Evolutionary conservation across 2,113 vertebrate species (phyloP).

Genomic region (Proteles cristata): DNA sequence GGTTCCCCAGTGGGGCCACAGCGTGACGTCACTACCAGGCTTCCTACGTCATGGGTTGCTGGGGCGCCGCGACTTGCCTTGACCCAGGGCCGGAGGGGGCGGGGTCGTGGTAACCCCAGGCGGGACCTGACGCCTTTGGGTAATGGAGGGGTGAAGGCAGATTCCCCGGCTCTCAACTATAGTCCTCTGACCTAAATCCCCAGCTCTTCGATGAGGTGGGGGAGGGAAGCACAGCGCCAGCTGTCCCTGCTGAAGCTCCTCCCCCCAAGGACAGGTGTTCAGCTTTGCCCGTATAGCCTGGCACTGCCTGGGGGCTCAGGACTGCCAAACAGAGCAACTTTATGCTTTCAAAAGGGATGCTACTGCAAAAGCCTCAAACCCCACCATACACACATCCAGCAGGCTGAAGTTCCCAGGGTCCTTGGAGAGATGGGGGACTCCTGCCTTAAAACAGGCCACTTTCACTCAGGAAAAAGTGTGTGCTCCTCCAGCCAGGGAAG

Average conservation of each 20-base stretch:
- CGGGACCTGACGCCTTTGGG: background rate
- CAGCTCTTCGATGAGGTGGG: background rate
- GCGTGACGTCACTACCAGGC: slow-evolving; percentile 59
- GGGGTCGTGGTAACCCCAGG: background rate
- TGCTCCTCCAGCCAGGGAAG: background rate
- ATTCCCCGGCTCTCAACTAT: background rate
- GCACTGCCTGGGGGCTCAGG: background rate
- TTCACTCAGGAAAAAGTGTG: background rate
- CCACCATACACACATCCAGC: background rate
- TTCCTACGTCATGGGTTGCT: slow-evolving; percentile 53
- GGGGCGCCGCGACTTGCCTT: background rate
- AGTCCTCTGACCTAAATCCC: slow-evolving; percentile 73
- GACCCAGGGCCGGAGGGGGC: background rate
- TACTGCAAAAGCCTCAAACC: background rate
- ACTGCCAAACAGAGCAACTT: slow-evolving; percentile 19
- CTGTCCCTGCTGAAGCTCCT: slow-evolving; percentile 56
- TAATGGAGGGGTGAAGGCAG: background rate
- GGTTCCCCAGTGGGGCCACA: background rate
- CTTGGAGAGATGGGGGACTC: background rate
- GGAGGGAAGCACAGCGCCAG: slow-evolving; percentile 55
- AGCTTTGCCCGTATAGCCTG: background rate
- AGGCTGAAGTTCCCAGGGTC: background rate
- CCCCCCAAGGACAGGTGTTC: slow-evolving; percentile 66
- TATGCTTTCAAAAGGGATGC: slow-evolving; percentile 28
- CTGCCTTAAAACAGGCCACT: background rate